Evolutionary conservation across 2,797 vertebrate genomes (phyloP), one percentile per base, ranked within the genome.

Genomic region (Typhlichthys eigenmanni): DNA sequence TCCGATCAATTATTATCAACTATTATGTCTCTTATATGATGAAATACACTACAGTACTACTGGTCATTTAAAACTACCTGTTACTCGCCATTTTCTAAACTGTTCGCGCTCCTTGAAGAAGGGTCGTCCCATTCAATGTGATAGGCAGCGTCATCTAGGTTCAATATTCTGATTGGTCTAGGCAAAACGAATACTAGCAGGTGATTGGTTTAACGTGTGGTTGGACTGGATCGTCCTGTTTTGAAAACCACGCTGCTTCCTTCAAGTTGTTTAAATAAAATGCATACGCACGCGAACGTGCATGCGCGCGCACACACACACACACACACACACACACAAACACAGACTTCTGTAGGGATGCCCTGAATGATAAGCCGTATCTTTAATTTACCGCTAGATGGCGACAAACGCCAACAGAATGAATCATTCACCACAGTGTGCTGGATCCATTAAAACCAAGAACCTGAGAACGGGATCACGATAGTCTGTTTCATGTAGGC

Each of bases 61-160:
- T 9, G 0, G 10, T 3, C 5, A 57, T 2, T 32, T 16, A 34
- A 58, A 68, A 45, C 29, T 54, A 12, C 1, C 3, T 34, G 7
- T 45, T 7, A 14, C 14, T 83, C 91, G 90, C 91, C 92, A 92
- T 93, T 90, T 92, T 89, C 82, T 92, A 67, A 82, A 92, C 85
- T 63, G 79, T 93, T 94, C 88, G 92, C 93, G 92, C 92, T 81
- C 58, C 83, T 82, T 67, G 47, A 56, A 55, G 10, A 4, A 58
- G 4, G 55, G 0, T 51, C 85, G 68, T 1, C 83, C 87, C 54
- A 54, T 43, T 65, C 3, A 1, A 10, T 70, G 32, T 51, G 69
- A 87, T 90, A 87, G 83, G 88, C 11, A 32, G 5, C 1, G 2
- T 5, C 3, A 2, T 6, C 3, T 1, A 0, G 5, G 0, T 59